Percentiles rank a stretch among this genome's conserved stretches.
phyloP scores from a whole-genome alignment of 2,888 invertebrate species.

The Morinoia aosen region DNA sequence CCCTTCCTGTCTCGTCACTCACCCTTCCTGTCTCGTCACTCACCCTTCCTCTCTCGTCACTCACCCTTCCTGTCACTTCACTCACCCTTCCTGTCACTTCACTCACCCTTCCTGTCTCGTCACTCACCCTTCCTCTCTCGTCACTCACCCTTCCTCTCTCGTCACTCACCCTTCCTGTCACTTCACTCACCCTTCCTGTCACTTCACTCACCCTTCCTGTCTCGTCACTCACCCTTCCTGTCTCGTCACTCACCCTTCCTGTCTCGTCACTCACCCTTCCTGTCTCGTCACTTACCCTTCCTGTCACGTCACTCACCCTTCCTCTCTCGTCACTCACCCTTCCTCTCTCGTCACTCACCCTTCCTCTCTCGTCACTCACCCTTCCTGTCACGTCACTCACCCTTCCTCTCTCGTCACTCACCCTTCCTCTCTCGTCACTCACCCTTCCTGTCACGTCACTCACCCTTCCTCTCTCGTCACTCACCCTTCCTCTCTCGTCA shows the following conservation, averaged over 20 bases:
- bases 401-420: background rate
- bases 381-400: background rate
- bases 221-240: background rate
- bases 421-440: background rate
- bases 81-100: background rate
- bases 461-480: no score
- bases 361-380: background rate
- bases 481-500: no score
- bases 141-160: no score
- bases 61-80: background rate
- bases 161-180: background rate
- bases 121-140: background rate
- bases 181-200: background rate
- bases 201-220: background rate
- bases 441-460: slow-evolving; percentile 26
- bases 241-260: background rate
- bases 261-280: background rate
- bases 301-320: no score
- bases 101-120: background rate
- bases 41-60: background rate
- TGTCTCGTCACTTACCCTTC: background rate
- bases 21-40: background rate
- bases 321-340: no score
- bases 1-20: no score
- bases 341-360: background rate